Evolutionary conservation across 2,888 invertebrate genomes (phyloP).

Genomic region (Lottia scabra): DNA sequence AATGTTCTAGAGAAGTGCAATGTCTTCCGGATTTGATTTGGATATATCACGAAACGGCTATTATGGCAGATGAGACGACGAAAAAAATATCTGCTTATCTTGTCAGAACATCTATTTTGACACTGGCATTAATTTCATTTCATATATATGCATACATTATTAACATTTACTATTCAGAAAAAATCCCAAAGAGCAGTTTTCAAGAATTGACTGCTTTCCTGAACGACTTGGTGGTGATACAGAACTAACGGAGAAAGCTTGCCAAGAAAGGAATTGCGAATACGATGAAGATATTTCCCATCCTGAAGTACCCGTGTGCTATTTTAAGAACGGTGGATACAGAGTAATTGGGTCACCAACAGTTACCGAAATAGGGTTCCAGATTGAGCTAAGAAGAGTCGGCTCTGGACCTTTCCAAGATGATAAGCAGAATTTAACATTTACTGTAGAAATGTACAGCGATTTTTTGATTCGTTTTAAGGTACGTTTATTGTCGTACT

Average conservation of each 20-base stretch:
- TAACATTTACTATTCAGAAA: too few species aligned
- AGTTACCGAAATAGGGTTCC: constrained; percentile 30
- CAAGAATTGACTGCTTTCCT: constrained; percentile 43
- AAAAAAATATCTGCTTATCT: too few species aligned
- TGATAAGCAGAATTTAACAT: constrained; percentile 32
- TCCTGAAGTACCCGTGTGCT: constrained; percentile 33
- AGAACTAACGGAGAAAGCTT: constrained; percentile 35
- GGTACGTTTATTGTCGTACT: constrained; percentile 30
- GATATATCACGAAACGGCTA: too few species aligned
- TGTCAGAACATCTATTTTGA: too few species aligned
- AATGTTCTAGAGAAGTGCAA: too few species aligned
- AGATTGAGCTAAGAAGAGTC: constrained; percentile 26
- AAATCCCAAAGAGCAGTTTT: too few species aligned
- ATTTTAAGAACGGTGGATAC: constrained; percentile 27
- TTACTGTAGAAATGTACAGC: constrained; percentile 45
- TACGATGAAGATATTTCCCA: constrained; percentile 19
- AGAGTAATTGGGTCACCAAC: constrained; percentile 34
- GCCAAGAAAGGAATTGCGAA: constrained; percentile 36
- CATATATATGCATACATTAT: background rate
- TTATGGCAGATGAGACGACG: too few species aligned
- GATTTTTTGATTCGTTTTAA: constrained; percentile 45
- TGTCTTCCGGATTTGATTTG: too few species aligned
- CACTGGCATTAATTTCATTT: background rate
- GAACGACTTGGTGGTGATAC: constrained; percentile 33
- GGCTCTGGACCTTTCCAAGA: constrained; percentile 42